A percentile compares a stretch with the other conserved stretches of the same genome.
phyloP scores from a whole-genome alignment of 2,113 vertebrate genomes.

The Cinclus mexicanus region DNA sequence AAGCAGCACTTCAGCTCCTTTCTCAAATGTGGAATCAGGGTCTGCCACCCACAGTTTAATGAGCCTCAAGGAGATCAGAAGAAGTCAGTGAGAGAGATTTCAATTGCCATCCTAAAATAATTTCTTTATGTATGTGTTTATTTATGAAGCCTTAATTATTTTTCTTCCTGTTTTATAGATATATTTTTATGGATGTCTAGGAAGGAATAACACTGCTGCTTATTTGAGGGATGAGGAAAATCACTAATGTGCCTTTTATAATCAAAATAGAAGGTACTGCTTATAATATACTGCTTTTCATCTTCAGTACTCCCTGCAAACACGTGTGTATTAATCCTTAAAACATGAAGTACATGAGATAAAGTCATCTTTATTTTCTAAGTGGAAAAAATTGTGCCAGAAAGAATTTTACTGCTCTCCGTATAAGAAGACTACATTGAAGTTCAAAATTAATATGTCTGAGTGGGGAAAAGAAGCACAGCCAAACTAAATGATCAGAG shows the following conservation, averaged over 20 bases:
- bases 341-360: neutral
- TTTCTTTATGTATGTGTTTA: slow-evolving; percentile 13
- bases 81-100: neutral
- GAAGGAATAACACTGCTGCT: neutral
- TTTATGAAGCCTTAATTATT: slow-evolving; percentile 13
- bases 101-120: slow-evolving; percentile 10
- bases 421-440: neutral
- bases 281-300: neutral
- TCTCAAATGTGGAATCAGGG: neutral
- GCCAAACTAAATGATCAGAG: neutral
- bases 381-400: neutral
- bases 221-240: neutral
- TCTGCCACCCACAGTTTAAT: slow-evolving; percentile 21
- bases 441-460: neutral
- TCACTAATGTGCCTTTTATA: neutral
- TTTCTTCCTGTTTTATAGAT: neutral
- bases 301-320: neutral
- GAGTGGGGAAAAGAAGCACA: neutral
- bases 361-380: neutral
- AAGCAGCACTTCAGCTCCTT: neutral
- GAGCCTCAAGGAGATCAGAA: slow-evolving; percentile 42
- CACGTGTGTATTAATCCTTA: neutral
- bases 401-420: neutral
- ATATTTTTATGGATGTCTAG: neutral
- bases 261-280: neutral